Conservation (phyloP, 2,888 invertebrate species). For the Pilophorus perplexus region DNA sequence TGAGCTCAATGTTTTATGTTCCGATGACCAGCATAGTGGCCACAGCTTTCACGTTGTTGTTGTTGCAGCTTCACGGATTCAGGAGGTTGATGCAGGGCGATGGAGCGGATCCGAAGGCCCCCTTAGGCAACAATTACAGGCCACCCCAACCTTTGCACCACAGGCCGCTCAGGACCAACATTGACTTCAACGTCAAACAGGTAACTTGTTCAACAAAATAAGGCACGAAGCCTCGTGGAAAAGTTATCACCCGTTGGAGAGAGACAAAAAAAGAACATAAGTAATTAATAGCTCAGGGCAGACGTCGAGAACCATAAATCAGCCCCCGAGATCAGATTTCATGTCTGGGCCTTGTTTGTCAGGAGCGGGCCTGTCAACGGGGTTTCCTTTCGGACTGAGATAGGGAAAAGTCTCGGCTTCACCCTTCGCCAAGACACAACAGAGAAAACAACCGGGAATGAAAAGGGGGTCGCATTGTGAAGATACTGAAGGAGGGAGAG, state of each 20-base stretch:
- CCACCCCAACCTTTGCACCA: slow-evolving; percentile 91
- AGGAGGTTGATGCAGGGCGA: slow-evolving; percentile 86
- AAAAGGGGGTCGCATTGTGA: background rate
- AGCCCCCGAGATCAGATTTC: slow-evolving; percentile 27
- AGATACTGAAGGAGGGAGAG: background rate
- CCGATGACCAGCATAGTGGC: background rate
- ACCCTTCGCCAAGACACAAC: too few species aligned
- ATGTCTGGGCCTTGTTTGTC: slow-evolving; percentile 33
- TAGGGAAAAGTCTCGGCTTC: too few species aligned
- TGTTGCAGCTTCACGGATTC: slow-evolving; percentile 56
- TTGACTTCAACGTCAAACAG: slow-evolving; percentile 86
- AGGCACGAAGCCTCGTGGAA: background rate
- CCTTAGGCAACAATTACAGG: slow-evolving; percentile 91
- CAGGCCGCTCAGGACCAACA: slow-evolving; percentile 92
- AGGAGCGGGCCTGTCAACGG: slow-evolving; percentile 31
- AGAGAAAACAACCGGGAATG: too few species aligned
- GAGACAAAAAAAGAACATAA: background rate
- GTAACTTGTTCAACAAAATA: slow-evolving; percentile 53
- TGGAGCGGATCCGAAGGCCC: slow-evolving; percentile 80
- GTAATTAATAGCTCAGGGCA: slow-evolving; percentile 2
- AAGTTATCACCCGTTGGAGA: background rate
- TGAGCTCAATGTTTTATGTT: too few species aligned
- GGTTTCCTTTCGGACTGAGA: background rate
- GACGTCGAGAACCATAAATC: slow-evolving; percentile 14
- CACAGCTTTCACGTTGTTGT: background rate